Evolutionary conservation across 1,140 invertebrate genomes (phyloP), one percentile per base, ranked within the genome.

Genomic region (Papilio polytes): DNA sequence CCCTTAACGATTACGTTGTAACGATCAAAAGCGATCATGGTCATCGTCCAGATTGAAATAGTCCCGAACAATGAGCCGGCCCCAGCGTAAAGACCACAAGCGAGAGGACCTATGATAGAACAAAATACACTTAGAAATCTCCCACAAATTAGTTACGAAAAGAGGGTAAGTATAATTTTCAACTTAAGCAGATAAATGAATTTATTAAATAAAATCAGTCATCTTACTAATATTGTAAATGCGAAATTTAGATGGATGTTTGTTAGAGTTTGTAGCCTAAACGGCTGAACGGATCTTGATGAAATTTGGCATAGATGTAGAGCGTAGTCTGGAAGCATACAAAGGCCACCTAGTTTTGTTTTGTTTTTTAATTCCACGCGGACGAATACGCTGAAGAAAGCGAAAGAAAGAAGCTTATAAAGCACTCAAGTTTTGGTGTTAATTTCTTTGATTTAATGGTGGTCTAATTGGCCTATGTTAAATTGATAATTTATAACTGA

Each of bases 1-100:
- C 97, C 96, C 89, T 97, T 98, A 46, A 98, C 97, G 90, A 98
- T 98, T 70, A 98, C 98, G 87, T 98, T 97, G 95, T 98, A 98
- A 85, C 98, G 96, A 91, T 98, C 98, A 82, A 98, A 96, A 56
- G 98, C 97, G 83, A 98, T 98, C 95, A 97, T 96, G 2, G 97
- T 97, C 97, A 98, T 97, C 10, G 97, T 97, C 97, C 97, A 98
- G 85, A 98, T 98, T 53, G 98, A 98, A 83, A 96, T 96, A 91
- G 97, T 97, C 73, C 98, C 98, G 84, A 97, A 98, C 74, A 98
- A 95, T 13, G 97, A 98, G 41, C 98, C 98, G 79, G 96, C 95
- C 87, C 97, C 96, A 46, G 96, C 98, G 88, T 98, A 98, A 1
- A 98, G 87, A 89, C 98, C 97, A 91, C 98, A 98, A 92, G 97